A percentile compares a stretch with the other conserved stretches of the same genome.
Conservation (phyloP, 2,888 invertebrate species). For the Nomada flava region DNA sequence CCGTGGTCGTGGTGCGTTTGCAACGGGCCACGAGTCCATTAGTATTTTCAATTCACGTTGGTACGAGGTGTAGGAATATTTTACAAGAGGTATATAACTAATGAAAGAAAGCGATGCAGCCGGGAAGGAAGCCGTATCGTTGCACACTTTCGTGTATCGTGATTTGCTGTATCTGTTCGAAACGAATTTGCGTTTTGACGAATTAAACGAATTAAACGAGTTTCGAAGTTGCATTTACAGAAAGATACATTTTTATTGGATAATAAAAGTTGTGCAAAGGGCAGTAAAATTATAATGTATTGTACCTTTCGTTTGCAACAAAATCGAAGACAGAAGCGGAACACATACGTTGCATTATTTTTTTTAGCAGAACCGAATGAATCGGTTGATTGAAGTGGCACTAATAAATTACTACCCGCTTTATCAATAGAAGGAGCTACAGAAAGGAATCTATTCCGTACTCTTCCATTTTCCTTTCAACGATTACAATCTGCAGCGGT, state of each 20-base stretch:
- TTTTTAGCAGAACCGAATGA: too few relatives aligned
- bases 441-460: not conserved
- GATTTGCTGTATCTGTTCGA: not conserved
- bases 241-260: not conserved
- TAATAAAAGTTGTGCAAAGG: not conserved
- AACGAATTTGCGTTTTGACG: not conserved
- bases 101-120: constrained; percentile 53
- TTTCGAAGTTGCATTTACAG: too few relatives aligned
- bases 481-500: not conserved
- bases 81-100: constrained; percentile 45
- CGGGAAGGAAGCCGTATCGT: constrained; percentile 3
- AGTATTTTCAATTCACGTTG: constrained; percentile 52
- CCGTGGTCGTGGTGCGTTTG: constrained; percentile 18
- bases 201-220: too few relatives aligned
- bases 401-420: not conserved
- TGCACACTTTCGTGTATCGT: not conserved
- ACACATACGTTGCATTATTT: too few relatives aligned
- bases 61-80: constrained; percentile 36
- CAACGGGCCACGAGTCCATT: constrained; percentile 30
- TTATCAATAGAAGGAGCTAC: not conserved
- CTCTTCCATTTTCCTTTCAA: not conserved
- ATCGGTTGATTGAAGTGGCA: not conserved
- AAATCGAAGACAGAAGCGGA: too few relatives aligned
- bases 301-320: too few relatives aligned
- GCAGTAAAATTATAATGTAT: too few relatives aligned